Conservation (phyloP, 2,797 vertebrate species). For the Cercopithecus petaurista region DNA sequence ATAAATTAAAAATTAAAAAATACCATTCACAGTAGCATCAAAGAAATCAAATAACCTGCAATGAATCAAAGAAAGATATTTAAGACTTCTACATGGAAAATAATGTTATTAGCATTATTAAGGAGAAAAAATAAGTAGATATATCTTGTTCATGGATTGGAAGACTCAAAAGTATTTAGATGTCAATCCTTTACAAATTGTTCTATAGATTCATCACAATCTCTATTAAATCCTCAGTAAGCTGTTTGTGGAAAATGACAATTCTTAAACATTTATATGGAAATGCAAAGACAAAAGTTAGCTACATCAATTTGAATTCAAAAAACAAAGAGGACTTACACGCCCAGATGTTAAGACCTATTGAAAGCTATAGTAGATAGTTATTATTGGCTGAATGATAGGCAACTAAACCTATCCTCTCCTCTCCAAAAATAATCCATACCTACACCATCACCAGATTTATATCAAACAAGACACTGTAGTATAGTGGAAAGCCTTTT, state of each 20-base stretch:
- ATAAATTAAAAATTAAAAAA: neutral
- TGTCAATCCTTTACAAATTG: neutral
- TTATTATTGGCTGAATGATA: neutral
- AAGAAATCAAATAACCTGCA: neutral
- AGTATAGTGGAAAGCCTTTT: neutral
- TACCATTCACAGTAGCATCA: neutral
- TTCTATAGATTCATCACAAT: neutral
- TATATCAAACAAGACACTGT: neutral
- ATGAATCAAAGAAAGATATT: neutral
- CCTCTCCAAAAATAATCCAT: neutral
- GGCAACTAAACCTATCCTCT: neutral
- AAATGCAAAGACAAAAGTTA: neutral
- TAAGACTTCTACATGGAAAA: neutral
- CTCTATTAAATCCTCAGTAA: neutral
- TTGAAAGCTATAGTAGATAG: neutral
- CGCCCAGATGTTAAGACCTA: neutral
- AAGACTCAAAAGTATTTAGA: conserved; percentile 30
- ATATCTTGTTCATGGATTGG: neutral
- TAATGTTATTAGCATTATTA: neutral
- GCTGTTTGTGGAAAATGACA: neutral
- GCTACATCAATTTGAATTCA: neutral
- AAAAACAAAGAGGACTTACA: neutral
- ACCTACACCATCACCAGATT: neutral
- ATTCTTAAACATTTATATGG: neutral
- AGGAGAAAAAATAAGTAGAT: conserved; percentile 9